These are phyloP conservation scores for Hypselothyrea guttata DNA, from an alignment of 2,888 invertebrate species.

Conservation along the genomic window DNA sequence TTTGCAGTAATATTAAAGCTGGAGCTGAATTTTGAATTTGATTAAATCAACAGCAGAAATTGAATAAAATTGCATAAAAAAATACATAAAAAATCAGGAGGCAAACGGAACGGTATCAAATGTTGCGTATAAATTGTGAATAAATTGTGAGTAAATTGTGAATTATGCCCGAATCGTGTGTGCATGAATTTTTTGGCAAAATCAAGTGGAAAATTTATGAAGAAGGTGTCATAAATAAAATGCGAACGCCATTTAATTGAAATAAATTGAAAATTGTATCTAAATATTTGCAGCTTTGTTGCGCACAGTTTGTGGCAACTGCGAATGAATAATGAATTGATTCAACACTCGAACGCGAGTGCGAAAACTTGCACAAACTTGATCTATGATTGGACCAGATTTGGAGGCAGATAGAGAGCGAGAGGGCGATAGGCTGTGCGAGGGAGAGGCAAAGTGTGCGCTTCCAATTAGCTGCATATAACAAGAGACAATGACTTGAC, in stretches of 20 bases:
- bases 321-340: too few species aligned
- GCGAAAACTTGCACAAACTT: too few species aligned
- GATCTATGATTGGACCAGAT: background rate
- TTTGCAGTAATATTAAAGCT: too few species aligned
- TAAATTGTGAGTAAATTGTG: conserved; percentile 2
- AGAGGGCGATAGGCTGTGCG: background rate
- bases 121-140: conserved; percentile 1
- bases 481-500: conserved; percentile 57
- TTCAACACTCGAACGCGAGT: too few species aligned
- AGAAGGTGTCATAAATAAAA: conserved; percentile 1
- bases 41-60: too few species aligned
- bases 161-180: background rate
- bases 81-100: too few species aligned
- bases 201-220: background rate
- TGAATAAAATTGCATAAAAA: too few species aligned
- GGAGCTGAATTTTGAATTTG: background rate
- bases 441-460: conserved; percentile 5
- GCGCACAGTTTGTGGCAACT: background rate
- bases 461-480: conserved; percentile 70
- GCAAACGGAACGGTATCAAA: conserved; percentile 1
- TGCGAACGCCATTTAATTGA: background rate
- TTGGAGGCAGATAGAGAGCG: background rate
- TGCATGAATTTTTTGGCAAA: background rate
- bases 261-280: conserved; percentile 3
- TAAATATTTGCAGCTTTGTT: background rate